Evolutionary conservation across 2,888 invertebrate species (phyloP).

Genomic region (Pocota personata): DNA sequence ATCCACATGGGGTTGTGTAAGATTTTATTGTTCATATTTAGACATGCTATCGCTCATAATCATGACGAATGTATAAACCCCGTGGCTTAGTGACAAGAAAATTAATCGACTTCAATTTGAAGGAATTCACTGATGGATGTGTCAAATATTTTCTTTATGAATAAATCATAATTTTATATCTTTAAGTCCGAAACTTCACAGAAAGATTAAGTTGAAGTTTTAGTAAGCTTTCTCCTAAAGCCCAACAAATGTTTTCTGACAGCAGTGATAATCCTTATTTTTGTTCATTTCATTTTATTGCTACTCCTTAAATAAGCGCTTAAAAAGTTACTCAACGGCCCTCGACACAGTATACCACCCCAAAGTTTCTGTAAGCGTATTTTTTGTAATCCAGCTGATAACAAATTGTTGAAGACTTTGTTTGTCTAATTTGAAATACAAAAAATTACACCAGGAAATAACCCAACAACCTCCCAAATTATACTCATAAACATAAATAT

Average conservation of each 20-base stretch:
- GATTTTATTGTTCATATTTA: slow-evolving; percentile 14
- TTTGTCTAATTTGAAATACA: slow-evolving; percentile 7
- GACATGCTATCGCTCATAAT: background rate
- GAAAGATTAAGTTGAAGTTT: background rate
- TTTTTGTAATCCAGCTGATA: background rate
- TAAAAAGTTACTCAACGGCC: background rate
- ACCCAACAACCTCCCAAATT: slow-evolving; percentile 16
- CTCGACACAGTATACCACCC: background rate
- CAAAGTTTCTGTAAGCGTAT: background rate
- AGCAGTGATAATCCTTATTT: background rate
- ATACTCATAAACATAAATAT: slow-evolving; percentile 42
- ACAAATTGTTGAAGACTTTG: background rate
- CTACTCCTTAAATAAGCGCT: background rate
- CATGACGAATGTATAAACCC: background rate
- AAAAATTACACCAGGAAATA: slow-evolving; percentile 28
- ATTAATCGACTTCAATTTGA: background rate
- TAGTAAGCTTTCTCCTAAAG: background rate
- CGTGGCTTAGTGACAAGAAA: background rate
- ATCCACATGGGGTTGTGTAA: slow-evolving; percentile 11
- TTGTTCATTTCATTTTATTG: background rate
- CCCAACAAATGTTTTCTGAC: background rate
- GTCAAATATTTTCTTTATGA: background rate
- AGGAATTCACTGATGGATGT: background rate
- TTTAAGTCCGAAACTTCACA: background rate
- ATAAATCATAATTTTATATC: background rate